Conservation (phyloP, 1,140 invertebrate genomes). For the Hypsibius dujardini region DNA sequence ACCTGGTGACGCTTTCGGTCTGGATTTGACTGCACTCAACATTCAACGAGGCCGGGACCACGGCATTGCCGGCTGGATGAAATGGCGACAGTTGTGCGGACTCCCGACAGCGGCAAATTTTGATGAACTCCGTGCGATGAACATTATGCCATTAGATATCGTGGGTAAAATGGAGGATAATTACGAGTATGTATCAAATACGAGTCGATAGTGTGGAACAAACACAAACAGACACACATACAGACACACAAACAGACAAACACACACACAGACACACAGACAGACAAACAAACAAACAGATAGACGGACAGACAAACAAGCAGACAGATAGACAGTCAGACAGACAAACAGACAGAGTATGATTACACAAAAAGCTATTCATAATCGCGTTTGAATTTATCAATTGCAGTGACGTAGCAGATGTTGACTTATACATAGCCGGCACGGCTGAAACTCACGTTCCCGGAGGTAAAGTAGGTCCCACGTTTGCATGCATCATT, state of each 20-base stretch:
- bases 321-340: no score
- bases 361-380: neutral
- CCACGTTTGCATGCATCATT: slow-evolving; percentile 31
- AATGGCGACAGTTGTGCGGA: slow-evolving; percentile 61
- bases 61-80: slow-evolving; percentile 60
- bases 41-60: slow-evolving; percentile 61
- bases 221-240: no score
- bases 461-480: slow-evolving; percentile 8
- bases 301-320: no score
- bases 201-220: no score
- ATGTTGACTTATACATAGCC: slow-evolving; percentile 11
- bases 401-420: neutral
- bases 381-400: neutral
- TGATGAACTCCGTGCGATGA: slow-evolving; percentile 43
- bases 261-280: no score
- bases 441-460: slow-evolving; percentile 6
- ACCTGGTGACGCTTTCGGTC: slow-evolving; percentile 40
- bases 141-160: neutral
- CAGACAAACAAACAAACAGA: no score
- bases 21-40: slow-evolving; percentile 41
- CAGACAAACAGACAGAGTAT: no score
- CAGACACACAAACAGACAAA: no score
- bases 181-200: slow-evolving; percentile 3
- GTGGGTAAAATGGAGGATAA: neutral
- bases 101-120: slow-evolving; percentile 50